Evolutionary conservation across 1,140 invertebrate species (phyloP).

Genomic region (Nymphalis io): DNA sequence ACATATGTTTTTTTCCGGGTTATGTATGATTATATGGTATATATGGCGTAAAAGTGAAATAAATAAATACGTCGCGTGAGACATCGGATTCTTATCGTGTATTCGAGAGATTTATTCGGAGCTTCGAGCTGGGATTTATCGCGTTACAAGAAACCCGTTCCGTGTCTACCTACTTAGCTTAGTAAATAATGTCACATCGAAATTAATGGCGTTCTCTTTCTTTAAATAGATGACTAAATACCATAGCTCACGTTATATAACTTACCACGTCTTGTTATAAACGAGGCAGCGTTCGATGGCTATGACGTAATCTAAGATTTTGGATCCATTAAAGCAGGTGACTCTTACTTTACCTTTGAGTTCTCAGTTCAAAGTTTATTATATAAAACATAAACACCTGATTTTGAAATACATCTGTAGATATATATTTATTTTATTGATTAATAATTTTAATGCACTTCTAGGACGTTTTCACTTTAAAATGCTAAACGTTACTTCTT

Average conservation of each 20-base stretch:
- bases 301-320: conserved; percentile 72
- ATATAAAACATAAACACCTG: too few species aligned
- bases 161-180: conserved; percentile 77
- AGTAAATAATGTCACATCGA: conserved; percentile 74
- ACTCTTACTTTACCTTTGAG: conserved; percentile 36
- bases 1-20: conserved; percentile 51
- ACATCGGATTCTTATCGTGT: conserved; percentile 78
- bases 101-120: conserved; percentile 72
- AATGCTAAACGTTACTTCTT: conserved; percentile 22
- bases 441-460: too few species aligned
- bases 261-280: conserved; percentile 66
- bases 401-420: too few species aligned
- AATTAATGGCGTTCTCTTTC: conserved; percentile 76
- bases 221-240: conserved; percentile 80
- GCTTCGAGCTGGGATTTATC: conserved; percentile 70
- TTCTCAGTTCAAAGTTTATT: too few species aligned
- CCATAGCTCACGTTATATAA: conserved; percentile 70
- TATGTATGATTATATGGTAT: conserved; percentile 41
- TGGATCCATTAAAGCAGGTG: conserved; percentile 58
- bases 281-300: conserved; percentile 35
- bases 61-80: conserved; percentile 78
- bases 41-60: conserved; percentile 60
- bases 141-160: conserved; percentile 73
- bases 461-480: too few species aligned
- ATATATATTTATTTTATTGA: too few species aligned